Evolutionary conservation across 2,113 vertebrate genomes (phyloP), one percentile per base, ranked within the genome.

Genomic region (Ictalurus punctatus): DNA sequence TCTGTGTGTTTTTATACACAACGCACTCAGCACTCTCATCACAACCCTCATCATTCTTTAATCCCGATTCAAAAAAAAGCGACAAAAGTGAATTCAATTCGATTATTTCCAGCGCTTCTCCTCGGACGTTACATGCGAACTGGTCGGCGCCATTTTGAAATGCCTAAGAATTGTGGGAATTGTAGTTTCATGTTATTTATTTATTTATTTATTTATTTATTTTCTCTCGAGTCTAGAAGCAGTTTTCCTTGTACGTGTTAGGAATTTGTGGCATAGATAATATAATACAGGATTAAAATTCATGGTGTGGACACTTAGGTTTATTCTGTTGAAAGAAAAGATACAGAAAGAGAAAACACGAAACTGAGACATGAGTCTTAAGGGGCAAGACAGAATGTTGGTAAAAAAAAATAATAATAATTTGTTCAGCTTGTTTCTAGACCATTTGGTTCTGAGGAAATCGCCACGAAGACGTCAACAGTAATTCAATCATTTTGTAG

Each of bases 101-200:
- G 0, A 44, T 6, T 44, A 6, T 13, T 16, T 14, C 5, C 5
- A 40, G 80, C 25, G 27, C 67, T 17, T 30, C 23, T 21, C 1
- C 56, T 56, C 10, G 7, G 80, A 16, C 3, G 21, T 21, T 61
- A 16, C n/a, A 14, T 21, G 2, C 69, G 0, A 3, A 3, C 27
- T 0, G 90, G 27, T 0, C 17, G 87, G 17, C 92, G 94, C 95
- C 95, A 96, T 96, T 21, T 92, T 95, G 19, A 59, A 78, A 63
- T 21, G 73, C 91, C 90, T 78, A 52, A 76, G 95, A 87, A 92
- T 91, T 92, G 0, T 96, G 96, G 95, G 94, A 25, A 1, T 1
- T 52, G 92, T 71, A 93, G 93, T 94, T 63, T 59, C 7, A 37
- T 1, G 3, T 80, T 0, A 27, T 56, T 56, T 21, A 10, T 14